Percentiles rank a stretch among this genome's conserved stretches.
Conservation (phyloP, 1,140 invertebrate genomes). For the Ylistrum balloti region DNA sequence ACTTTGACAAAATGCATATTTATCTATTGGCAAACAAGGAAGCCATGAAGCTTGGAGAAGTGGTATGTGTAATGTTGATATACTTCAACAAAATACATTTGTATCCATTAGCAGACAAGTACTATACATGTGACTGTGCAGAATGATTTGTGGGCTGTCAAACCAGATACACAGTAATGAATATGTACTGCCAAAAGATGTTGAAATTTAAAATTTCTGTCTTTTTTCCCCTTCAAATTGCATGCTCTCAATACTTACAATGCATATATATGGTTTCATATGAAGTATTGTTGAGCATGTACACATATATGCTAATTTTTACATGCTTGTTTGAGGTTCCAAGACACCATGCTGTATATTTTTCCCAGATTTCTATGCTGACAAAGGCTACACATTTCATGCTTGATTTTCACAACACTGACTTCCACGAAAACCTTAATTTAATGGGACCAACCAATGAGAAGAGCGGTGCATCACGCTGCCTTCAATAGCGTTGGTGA, state of each 20-base stretch:
- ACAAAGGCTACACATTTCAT: not conserved
- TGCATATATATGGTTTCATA: not conserved
- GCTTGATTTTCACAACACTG: slow-evolving; percentile 46
- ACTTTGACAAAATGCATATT: not conserved
- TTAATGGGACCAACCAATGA: slow-evolving; percentile 50
- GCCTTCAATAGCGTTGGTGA: slow-evolving; percentile 43
- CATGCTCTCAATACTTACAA: not conserved
- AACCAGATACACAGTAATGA: not conserved
- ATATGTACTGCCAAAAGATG: not conserved
- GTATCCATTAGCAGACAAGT: not conserved
- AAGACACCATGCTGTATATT: slow-evolving; percentile 20
- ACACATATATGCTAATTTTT: not conserved
- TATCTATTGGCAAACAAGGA: not conserved
- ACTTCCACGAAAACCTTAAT: slow-evolving; percentile 50
- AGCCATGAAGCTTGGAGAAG: not conserved
- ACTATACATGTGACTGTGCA: not conserved
- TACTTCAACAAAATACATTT: not conserved
- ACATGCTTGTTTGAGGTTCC: not conserved
- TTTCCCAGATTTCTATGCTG: not conserved
- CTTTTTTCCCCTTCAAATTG: not conserved
- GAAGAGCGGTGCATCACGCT: slow-evolving; percentile 49
- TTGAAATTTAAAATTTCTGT: not conserved
- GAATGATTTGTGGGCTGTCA: not conserved
- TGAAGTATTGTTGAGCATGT: not conserved
- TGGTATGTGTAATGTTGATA: not conserved